Base-by-base conservation (phyloP, 2,797 vertebrate species). In the Lepus oiostolus region DNA sequence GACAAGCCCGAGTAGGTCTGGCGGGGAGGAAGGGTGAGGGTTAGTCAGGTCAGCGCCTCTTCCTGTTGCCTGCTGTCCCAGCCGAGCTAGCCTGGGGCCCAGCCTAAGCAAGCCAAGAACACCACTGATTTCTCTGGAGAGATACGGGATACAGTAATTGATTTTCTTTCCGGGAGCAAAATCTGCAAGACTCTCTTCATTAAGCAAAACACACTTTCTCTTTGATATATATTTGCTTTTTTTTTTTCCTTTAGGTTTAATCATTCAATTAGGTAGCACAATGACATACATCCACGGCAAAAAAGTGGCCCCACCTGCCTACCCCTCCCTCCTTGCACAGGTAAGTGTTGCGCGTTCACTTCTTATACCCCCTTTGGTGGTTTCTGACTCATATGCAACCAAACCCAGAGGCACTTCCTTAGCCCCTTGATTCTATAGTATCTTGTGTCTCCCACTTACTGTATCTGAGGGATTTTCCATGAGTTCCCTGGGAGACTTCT, bases 1-100 rank as follows among this genome's bases (percentile, higher is more conserved):
- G 98, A 98, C 91, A 99, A 97, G 80, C 98, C 98, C 0, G 96
- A 98, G 95, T 98, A 98, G 22, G 98, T 98, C 98, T 98, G 88
- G 28, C 67, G n/a, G 24, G 42, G 93, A 21, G 47, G 4, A 88
- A 68, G 30, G 10, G 16, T 88, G 22, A 11, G 22, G 17, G 3
- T 30, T 9, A 26, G 60, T 63, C 42, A 16, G 14, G 19, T 17
- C 50, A 80, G 8, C 58, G 26, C 8, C 85, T 35, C 75, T 68
- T 80, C 54, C 72, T 7, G 5, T 38, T 30, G 4, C 16, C 13
- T 21, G 5, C 47, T 76, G 71, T 30, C 54, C 68, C 11, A 22
- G 26, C 32, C 7, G 28, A 42, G 14, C 14, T 16, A 13, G 32
- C 28, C 32, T 0, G 21, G 19, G 14, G 2, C 77, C 60, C 4